Evolutionary conservation across 2,888 invertebrate genomes (phyloP).

Genomic region (Didymodactylos carnosus): DNA sequence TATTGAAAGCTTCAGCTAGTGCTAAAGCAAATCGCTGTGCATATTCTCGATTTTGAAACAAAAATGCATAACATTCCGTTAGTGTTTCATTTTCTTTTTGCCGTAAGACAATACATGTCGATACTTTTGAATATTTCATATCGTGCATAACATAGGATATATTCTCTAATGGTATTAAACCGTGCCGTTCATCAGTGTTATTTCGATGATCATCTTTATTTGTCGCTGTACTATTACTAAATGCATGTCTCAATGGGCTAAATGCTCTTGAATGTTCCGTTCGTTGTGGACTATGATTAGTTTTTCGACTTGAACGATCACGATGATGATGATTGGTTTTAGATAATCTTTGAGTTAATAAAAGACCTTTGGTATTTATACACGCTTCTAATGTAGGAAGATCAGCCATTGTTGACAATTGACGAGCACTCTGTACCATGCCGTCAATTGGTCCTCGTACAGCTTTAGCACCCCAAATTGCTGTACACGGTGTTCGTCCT

Average conservation of each 20-base stretch:
- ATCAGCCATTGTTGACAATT: constrained; percentile 21
- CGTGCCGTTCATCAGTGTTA: constrained; percentile 24
- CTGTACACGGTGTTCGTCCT: constrained; percentile 24
- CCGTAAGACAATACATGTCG: constrained; percentile 30
- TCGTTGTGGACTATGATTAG: neutral
- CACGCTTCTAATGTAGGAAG: constrained; percentile 27
- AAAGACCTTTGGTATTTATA: constrained; percentile 25
- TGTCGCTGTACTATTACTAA: too few species aligned
- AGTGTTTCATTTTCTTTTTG: constrained; percentile 17
- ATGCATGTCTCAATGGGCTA: constrained; percentile 20
- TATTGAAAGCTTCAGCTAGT: constrained; percentile 11
- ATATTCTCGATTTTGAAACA: constrained; percentile 6
- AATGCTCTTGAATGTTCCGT: neutral
- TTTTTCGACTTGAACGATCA: neutral
- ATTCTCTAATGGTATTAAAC: constrained; percentile 27
- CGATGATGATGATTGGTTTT: neutral
- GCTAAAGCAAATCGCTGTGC: constrained; percentile 7
- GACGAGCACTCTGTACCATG: constrained; percentile 23
- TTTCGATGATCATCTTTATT: too few species aligned
- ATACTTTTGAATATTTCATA: constrained; percentile 28
- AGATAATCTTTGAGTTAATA: constrained; percentile 15
- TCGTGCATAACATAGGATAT: constrained; percentile 34
- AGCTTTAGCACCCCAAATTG: constrained; percentile 27
- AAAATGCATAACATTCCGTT: constrained; percentile 13
- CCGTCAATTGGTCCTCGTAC: constrained; percentile 28